A percentile compares a stretch with the other conserved stretches of the same genome.
Conservation (phyloP, 2,113 vertebrate species). For the Atractosteus spatula region DNA sequence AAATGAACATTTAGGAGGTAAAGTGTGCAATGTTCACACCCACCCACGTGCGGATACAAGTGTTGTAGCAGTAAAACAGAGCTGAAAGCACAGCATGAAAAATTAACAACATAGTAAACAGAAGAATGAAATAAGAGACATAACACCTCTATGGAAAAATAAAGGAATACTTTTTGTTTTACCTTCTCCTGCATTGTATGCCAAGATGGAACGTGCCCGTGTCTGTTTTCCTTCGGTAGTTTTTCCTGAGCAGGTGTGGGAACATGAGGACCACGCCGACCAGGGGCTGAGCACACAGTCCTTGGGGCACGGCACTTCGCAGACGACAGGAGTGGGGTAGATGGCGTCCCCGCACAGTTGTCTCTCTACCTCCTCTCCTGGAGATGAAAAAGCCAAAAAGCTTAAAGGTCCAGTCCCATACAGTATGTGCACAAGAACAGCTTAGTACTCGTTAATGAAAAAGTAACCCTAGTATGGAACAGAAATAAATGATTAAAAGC, state of each 20-base stretch:
- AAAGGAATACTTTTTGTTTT: slow-evolving; percentile 12
- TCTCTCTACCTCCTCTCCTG: slow-evolving; percentile 79
- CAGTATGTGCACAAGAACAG: slow-evolving; percentile 46
- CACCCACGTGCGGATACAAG: no score
- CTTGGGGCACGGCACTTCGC: slow-evolving; percentile 83
- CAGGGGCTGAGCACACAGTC: slow-evolving; percentile 91
- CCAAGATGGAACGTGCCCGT: slow-evolving; percentile 85
- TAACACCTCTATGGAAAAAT: no score
- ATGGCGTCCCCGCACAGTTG: slow-evolving; percentile 78
- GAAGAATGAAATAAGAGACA: no score
- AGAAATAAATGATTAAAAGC: no score
- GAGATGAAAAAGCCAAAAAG: slow-evolving; percentile 45
- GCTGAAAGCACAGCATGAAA: no score
- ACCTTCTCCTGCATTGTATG: slow-evolving; percentile 90
- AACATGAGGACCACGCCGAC: slow-evolving; percentile 91
- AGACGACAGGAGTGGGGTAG: slow-evolving; percentile 73
- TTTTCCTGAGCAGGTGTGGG: slow-evolving; percentile 96
- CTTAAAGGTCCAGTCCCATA: slow-evolving; percentile 48
- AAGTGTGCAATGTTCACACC: no score
- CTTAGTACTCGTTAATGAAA: slow-evolving; percentile 42
- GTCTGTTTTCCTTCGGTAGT: slow-evolving; percentile 89
- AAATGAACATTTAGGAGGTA: no score
- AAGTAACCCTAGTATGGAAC: slow-evolving; percentile 23
- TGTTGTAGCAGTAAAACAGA: no score
- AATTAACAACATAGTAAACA: no score